These are phyloP conservation scores for Homarus gammarus DNA, from an alignment of 2,888 invertebrate species.

Conservation along the genomic window DNA sequence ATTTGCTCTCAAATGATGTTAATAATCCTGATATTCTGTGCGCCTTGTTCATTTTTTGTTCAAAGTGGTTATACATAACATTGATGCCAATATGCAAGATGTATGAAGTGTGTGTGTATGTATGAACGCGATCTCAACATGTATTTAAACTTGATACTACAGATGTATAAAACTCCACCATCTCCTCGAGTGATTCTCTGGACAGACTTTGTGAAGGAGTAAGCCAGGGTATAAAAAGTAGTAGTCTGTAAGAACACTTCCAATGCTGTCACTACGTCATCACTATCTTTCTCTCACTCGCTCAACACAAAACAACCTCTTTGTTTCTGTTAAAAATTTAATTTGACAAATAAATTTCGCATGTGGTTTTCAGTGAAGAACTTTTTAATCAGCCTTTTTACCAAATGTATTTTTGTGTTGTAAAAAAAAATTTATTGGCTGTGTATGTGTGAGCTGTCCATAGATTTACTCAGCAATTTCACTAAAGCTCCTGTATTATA, in stretches of 20 bases:
- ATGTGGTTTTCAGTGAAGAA: conserved; percentile 59
- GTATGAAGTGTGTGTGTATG: conserved; percentile 49
- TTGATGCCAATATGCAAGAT: conserved; percentile 65
- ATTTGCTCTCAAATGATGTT: conserved; percentile 62
- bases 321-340: conserved; percentile 63
- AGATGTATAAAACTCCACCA: conserved; percentile 65
- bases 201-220: conserved; percentile 61
- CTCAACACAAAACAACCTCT: conserved; percentile 54
- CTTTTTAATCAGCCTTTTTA: conserved; percentile 46
- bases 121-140: conserved; percentile 56
- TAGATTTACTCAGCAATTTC: conserved; percentile 52
- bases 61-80: conserved; percentile 63
- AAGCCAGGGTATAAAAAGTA: conserved; percentile 56
- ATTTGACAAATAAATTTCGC: conserved; percentile 63
- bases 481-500: conserved; percentile 33
- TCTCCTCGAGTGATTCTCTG: conserved; percentile 58
- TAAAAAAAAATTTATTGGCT: background rate
- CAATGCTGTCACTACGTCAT: conserved; percentile 51
- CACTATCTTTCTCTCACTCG: conserved; percentile 48
- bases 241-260: conserved; percentile 64
- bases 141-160: conserved; percentile 60
- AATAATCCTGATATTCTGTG: conserved; percentile 63
- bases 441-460: conserved; percentile 55
- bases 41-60: conserved; percentile 55
- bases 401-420: background rate